Conservation (phyloP, 2,113 vertebrate species). For the Scytalopus superciliaris region DNA sequence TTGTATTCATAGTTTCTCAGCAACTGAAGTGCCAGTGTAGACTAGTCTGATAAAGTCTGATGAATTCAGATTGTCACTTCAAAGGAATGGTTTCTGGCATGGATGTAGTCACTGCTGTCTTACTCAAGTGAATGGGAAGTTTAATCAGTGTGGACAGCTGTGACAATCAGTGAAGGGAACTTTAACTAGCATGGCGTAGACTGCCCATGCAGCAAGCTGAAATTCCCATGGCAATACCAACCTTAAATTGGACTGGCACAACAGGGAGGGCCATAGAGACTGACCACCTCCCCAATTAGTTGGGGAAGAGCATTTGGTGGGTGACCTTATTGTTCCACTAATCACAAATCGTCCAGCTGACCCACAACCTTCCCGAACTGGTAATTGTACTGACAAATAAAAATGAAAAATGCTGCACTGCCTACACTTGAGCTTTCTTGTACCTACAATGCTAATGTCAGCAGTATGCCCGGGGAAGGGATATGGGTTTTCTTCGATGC, state of each 20-base stretch:
- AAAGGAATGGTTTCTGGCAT: constrained; percentile 42
- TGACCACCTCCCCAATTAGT: constrained; percentile 21
- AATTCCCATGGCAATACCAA: constrained; percentile 59
- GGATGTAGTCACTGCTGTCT: not conserved
- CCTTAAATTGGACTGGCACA: constrained; percentile 27
- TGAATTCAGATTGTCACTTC: constrained; percentile 57
- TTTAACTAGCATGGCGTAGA: constrained; percentile 56
- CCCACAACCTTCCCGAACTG: not conserved
- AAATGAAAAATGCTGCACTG: not conserved
- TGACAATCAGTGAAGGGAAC: constrained; percentile 51
- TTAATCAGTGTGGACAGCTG: constrained; percentile 64
- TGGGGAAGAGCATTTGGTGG: not conserved
- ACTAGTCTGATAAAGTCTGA: constrained; percentile 12
- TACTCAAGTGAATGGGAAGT: constrained; percentile 38
- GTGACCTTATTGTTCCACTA: constrained; percentile 12
- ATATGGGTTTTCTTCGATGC: not conserved
- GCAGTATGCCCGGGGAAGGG: not conserved
- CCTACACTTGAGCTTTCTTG: not conserved
- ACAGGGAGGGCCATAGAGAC: not conserved
- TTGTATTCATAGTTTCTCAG: constrained; percentile 6
- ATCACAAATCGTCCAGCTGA: not conserved
- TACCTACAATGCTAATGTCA: not conserved
- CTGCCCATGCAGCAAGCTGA: not conserved
- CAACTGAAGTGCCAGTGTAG: not conserved
- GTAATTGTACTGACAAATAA: not conserved